Base-by-base conservation (phyloP, 2,888 invertebrate species). In the Amblyteles armatorius region DNA sequence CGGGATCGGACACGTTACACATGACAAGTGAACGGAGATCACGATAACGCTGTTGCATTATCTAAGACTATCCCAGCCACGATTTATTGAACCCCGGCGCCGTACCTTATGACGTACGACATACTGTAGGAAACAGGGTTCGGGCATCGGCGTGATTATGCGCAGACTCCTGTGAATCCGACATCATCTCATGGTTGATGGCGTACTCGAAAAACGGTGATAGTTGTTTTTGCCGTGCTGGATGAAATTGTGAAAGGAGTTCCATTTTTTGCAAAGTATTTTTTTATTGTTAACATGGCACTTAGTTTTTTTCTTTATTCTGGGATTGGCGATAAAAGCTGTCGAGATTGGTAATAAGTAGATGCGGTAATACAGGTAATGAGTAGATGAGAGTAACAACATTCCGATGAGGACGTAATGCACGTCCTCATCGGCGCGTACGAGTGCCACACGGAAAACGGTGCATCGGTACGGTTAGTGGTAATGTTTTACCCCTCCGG, bases 21-120 rank as follows among this genome's bases (percentile, higher is more conserved):
- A 26, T 68, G 76, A 16, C 50, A 67, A 57, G 68, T 40, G 16
- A 36, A 26, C 16, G 63, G 29, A 19, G 22, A 73, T 19, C 26
- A 36, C 19, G 33, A 48, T 72, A 73, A 26, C 60, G 19, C 65
- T 48, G 40, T 48, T 67, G 71, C 19, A 72, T 57, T 33, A 65
- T 71, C 63, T 26, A 69, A 63, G 69, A 36, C 74, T 69, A 74
- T 73, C 57, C 40, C 44, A 48, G 44, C 22, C 22, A 52, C 2
- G 29, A 50, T 44, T 1, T 60, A 63, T 74, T 9, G 68, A 76
- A 60, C 26, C 36, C 48, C 40, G 36, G 13, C 36, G 16, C 55
- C 22, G 29, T 48, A 9, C 44, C 9, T 50, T 71, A 48, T 71
- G 65, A 40, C 22, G 16, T 40, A 36, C 36, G 36, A 40, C 67